phyloP scores from a whole-genome alignment of 2,113 vertebrate species.

The Toxotes chatareus region DNA sequence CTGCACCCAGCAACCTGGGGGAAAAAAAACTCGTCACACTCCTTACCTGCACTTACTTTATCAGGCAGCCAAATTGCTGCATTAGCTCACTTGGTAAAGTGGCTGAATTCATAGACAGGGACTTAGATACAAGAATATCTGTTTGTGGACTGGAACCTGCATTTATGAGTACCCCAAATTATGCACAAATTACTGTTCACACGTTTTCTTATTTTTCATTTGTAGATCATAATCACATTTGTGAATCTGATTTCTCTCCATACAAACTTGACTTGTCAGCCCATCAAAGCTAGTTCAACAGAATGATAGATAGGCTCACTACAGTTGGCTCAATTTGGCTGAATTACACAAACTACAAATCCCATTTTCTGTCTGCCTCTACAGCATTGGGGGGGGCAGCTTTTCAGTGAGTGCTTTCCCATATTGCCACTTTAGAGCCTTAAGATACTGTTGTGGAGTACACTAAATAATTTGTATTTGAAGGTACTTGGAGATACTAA shows the following conservation, averaged over 20 bases:
- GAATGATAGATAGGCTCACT: conserved; percentile 1
- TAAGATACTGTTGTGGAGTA: conserved; percentile 9
- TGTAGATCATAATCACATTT: too few relatives aligned
- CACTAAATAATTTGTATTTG: conserved; percentile 50
- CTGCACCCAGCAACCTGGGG: neutral
- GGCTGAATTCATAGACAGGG: neutral
- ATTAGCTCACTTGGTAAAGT: neutral
- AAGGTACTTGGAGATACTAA: conserved; percentile 31
- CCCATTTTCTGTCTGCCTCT: neutral
- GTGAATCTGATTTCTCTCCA: too few relatives aligned
- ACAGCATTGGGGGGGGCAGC: neutral
- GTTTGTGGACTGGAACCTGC: too few relatives aligned
- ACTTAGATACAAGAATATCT: too few relatives aligned
- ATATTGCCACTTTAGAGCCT: neutral
- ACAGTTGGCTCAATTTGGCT: conserved; percentile 7
- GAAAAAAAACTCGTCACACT: neutral
- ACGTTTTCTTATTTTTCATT: too few relatives aligned
- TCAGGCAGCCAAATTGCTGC: neutral
- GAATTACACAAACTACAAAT: conserved; percentile 1
- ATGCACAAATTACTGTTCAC: too few relatives aligned
- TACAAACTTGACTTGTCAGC: neutral
- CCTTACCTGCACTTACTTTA: neutral
- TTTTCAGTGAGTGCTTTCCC: neutral
- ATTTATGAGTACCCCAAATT: too few relatives aligned
- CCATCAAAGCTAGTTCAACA: neutral